Evolutionary conservation across 2,888 invertebrate genomes (phyloP).

Genomic region (Amaurobius ferox): DNA sequence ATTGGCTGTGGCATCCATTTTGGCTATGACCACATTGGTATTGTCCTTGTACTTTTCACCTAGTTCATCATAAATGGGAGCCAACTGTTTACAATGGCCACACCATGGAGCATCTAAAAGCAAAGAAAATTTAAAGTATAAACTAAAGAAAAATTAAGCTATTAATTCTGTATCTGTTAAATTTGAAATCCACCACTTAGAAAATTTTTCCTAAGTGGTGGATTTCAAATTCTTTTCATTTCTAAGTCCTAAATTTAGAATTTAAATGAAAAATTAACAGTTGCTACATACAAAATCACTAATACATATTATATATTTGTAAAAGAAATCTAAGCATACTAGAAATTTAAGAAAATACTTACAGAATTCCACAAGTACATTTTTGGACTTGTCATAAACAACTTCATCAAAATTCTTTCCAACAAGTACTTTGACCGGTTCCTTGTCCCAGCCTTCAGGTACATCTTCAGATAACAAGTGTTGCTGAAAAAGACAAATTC

Average conservation of each 20-base stretch:
- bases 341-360: slow-evolving; percentile 76
- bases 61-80: slow-evolving; percentile 96
- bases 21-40: slow-evolving; percentile 91
- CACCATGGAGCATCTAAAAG: slow-evolving; percentile 92
- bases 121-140: too few species aligned
- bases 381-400: slow-evolving; percentile 89
- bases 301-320: too few species aligned
- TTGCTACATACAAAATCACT: too few species aligned
- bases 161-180: too few species aligned
- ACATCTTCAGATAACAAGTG: slow-evolving; percentile 95
- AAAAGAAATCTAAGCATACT: too few species aligned
- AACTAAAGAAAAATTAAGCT: too few species aligned
- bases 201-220: too few species aligned
- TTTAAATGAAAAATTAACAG: too few species aligned
- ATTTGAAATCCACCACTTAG: too few species aligned
- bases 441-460: slow-evolving; percentile 97
- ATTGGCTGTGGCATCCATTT: slow-evolving; percentile 99
- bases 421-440: slow-evolving; percentile 94
- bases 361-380: slow-evolving; percentile 98
- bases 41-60: slow-evolving; percentile 93
- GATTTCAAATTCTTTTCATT: too few species aligned
- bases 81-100: slow-evolving; percentile 98
- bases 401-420: slow-evolving; percentile 97
- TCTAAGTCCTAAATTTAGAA: too few species aligned
- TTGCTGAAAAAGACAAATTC: slow-evolving; percentile 82